Percentiles rank a stretch among this genome's conserved stretches.
Conservation (phyloP, 2,113 vertebrate species). For the Macquaria ambigua region DNA sequence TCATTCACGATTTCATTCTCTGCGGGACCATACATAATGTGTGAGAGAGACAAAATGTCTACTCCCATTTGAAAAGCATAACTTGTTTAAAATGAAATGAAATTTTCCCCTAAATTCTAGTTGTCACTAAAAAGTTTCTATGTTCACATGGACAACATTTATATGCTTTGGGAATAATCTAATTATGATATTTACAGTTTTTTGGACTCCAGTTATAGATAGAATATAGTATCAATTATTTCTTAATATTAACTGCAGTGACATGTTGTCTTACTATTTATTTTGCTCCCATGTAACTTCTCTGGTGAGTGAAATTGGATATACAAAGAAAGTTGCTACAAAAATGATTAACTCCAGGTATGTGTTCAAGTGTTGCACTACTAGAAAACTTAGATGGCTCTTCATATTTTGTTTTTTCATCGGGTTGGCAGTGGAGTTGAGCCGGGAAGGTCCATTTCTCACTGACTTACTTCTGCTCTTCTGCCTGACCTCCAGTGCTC, state of each 20-base stretch:
- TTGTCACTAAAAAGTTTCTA: neutral
- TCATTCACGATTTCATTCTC: neutral
- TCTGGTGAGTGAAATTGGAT: slow-evolving; percentile 29
- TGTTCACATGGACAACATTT: neutral
- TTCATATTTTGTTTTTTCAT: slow-evolving; percentile 29
- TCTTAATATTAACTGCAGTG: slow-evolving; percentile 7
- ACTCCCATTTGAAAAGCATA: neutral
- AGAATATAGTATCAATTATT: neutral
- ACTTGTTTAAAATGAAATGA: neutral
- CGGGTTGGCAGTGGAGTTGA: slow-evolving; percentile 31
- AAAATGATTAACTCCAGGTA: neutral
- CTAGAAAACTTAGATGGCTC: neutral
- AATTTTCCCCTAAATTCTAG: neutral
- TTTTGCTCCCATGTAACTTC: slow-evolving; percentile 25
- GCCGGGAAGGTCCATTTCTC: slow-evolving; percentile 62
- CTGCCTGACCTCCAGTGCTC: slow-evolving; percentile 74
- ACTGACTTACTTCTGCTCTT: slow-evolving; percentile 65
- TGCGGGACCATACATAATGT: neutral
- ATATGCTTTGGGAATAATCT: neutral
- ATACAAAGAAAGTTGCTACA: slow-evolving; percentile 29
- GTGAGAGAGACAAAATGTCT: neutral
- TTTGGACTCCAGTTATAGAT: neutral
- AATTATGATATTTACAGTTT: neutral
- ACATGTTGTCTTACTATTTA: neutral
- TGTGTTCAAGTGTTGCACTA: slow-evolving; percentile 12